Evolutionary conservation across 1,140 invertebrate species (phyloP).

Genomic region (Diorhabda elongata): DNA sequence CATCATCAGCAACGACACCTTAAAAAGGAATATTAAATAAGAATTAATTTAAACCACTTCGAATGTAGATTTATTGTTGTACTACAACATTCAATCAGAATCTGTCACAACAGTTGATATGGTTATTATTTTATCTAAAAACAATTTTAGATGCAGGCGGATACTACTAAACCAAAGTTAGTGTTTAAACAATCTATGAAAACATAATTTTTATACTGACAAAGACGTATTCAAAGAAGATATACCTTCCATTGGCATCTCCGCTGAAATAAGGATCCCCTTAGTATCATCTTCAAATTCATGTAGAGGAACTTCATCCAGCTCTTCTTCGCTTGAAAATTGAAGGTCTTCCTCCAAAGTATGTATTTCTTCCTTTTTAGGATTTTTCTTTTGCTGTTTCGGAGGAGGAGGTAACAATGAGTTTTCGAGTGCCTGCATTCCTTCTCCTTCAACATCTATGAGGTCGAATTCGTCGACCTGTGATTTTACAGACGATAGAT

Average conservation of each 20-base stretch:
- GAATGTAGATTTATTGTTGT: too few species aligned
- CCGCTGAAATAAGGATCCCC: slow-evolving; percentile 52
- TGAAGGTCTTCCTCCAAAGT: slow-evolving; percentile 65
- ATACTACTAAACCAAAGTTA: too few species aligned
- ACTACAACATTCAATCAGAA: too few species aligned
- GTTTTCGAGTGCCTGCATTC: slow-evolving; percentile 41
- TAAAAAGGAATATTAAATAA: too few species aligned
- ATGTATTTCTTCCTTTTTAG: slow-evolving; percentile 50
- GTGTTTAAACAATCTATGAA: too few species aligned
- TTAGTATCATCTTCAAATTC: slow-evolving; percentile 56
- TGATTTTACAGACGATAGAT: slow-evolving; percentile 49
- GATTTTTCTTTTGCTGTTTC: slow-evolving; percentile 41
- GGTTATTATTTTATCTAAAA: too few species aligned
- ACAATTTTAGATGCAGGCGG: too few species aligned
- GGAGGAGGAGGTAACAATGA: slow-evolving; percentile 35
- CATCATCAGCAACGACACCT: slow-evolving; percentile 61
- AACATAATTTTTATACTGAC: too few species aligned
- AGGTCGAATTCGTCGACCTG: slow-evolving; percentile 62
- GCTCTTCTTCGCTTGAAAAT: slow-evolving; percentile 70
- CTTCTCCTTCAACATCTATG: slow-evolving; percentile 63
- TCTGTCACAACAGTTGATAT: too few species aligned
- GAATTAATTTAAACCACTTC: too few species aligned
- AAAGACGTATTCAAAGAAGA: too few species aligned
- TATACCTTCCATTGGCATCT: slow-evolving; percentile 49
- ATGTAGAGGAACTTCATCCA: slow-evolving; percentile 60